Evolutionary conservation across 2,888 invertebrate species (phyloP).

Genomic region (Xylota sylvarum): DNA sequence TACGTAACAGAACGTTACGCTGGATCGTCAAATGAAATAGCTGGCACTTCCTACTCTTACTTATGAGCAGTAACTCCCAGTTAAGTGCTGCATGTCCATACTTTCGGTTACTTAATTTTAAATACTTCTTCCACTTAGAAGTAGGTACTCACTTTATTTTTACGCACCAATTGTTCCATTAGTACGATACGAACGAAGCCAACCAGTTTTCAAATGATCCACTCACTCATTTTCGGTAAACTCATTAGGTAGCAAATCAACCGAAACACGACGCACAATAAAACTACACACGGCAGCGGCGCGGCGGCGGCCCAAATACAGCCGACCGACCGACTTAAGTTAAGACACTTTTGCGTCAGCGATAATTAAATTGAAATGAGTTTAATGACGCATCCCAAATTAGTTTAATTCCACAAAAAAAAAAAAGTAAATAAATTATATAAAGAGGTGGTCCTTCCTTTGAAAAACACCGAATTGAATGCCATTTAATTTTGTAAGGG

Average conservation of each 20-base stretch:
- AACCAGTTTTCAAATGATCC: slow-evolving; percentile 4
- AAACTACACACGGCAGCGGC: neutral
- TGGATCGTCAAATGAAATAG: too few species aligned
- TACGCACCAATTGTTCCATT: slow-evolving; percentile 21
- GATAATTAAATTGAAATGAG: slow-evolving; percentile 74
- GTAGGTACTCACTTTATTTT: slow-evolving; percentile 8
- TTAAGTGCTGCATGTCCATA: neutral
- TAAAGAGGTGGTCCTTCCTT: slow-evolving; percentile 54
- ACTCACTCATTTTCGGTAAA: slow-evolving; percentile 19
- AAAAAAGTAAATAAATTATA: slow-evolving; percentile 30
- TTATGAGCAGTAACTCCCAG: neutral
- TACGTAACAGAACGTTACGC: too few species aligned
- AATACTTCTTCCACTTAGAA: slow-evolving; percentile 10
- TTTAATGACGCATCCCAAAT: slow-evolving; percentile 74
- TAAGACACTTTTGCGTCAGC: slow-evolving; percentile 57
- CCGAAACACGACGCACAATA: slow-evolving; percentile 45
- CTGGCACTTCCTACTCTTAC: too few species aligned
- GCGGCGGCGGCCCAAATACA: neutral
- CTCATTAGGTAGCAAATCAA: slow-evolving; percentile 64
- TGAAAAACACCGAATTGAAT: slow-evolving; percentile 69
- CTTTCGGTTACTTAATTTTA: slow-evolving; percentile 21
- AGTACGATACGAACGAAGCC: neutral
- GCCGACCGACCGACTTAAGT: slow-evolving; percentile 21
- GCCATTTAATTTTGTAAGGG: slow-evolving; percentile 59
- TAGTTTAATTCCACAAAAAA: slow-evolving; percentile 48